A percentile compares a stretch with the other conserved stretches of the same genome.
These are phyloP conservation scores for Myotis findleyi DNA, from an alignment of 2,797 vertebrate genomes.

Conservation along the genomic window DNA sequence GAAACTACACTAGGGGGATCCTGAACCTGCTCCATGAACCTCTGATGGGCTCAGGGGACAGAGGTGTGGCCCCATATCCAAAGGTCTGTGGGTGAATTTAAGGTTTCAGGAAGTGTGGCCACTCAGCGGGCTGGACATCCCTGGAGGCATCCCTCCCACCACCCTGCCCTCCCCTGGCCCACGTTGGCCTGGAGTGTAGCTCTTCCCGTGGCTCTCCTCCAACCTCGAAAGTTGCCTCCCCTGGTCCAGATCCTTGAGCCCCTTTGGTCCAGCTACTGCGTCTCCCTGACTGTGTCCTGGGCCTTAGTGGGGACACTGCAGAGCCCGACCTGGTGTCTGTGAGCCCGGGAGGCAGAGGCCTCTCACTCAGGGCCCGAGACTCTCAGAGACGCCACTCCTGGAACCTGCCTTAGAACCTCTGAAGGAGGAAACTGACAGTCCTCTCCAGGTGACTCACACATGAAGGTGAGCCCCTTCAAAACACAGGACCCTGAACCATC, in stretches of 20 bases:
- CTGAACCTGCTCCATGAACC: rapidly evolving
- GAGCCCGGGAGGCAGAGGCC: not conserved
- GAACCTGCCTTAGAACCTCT: rapidly evolving
- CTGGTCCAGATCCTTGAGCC: rapidly evolving
- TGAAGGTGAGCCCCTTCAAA: rapidly evolving
- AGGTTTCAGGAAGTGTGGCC: rapidly evolving
- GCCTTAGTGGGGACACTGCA: rapidly evolving
- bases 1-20: rapidly evolving
- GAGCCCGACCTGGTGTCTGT: not conserved
- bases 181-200: rapidly evolving
- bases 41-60: not conserved
- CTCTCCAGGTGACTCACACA: rapidly evolving
- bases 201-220: rapidly evolving
- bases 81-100: not conserved
- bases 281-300: not conserved
- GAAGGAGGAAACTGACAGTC: rapidly evolving
- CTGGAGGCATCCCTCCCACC: rapidly evolving
- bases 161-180: rapidly evolving
- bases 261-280: rapidly evolving
- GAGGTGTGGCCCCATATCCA: rapidly evolving
- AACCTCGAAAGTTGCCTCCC: not conserved
- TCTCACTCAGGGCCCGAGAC: rapidly evolving
- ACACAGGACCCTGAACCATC: rapidly evolving
- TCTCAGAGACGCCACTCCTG: rapidly evolving
- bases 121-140: not conserved